Conservation (phyloP, 2,113 vertebrate genomes). For the Mungos mungo region DNA sequence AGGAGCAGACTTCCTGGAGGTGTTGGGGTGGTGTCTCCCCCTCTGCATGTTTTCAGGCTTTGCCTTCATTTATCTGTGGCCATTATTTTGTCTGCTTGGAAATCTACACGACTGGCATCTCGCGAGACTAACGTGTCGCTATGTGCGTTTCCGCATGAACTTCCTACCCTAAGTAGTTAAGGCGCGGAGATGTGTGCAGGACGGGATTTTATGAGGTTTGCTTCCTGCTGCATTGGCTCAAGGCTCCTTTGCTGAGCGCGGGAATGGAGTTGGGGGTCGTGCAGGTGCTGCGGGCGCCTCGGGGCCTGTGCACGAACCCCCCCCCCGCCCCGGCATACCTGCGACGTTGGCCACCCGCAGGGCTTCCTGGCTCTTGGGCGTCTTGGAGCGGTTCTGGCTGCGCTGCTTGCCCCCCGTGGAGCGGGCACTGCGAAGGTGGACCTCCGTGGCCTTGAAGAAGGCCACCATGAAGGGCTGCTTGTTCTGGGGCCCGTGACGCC, state of each 20-base stretch:
- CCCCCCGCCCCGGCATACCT: conserved; percentile 82
- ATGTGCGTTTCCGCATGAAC: neutral
- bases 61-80: no score
- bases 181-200: accelerated
- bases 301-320: neutral
- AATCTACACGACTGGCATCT: neutral
- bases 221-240: neutral
- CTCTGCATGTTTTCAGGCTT: accelerated
- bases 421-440: conserved; percentile 95
- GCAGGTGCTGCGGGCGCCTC: accelerated
- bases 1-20: neutral
- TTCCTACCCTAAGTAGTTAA: no score
- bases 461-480: conserved; percentile 99
- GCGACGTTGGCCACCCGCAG: conserved; percentile 92
- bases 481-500: conserved; percentile 94
- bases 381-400: conserved; percentile 93
- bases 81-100: neutral
- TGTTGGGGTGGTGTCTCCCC: accelerated
- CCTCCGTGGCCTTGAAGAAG: conserved; percentile 98
- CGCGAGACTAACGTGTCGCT: neutral
- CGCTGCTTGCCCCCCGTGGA: conserved; percentile 92
- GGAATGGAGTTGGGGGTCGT: accelerated
- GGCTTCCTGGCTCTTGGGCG: conserved; percentile 93
- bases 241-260: neutral
- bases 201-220: neutral